Base-by-base conservation (phyloP, 2,888 invertebrate species). In the Melieria picta region DNA sequence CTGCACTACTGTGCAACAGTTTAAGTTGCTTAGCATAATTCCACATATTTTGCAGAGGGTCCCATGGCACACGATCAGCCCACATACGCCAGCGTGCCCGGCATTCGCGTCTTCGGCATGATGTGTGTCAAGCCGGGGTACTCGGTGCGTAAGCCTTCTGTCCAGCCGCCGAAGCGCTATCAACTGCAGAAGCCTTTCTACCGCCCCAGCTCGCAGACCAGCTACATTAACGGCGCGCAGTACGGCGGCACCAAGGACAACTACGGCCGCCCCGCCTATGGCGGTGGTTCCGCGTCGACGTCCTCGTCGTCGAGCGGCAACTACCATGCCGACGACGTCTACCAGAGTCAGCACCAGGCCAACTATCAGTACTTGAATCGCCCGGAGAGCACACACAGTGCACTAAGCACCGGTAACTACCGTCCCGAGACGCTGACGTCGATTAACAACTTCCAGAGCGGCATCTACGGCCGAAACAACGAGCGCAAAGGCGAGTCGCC, bases 31-130 rank as follows among this genome's bases (percentile, higher is more conserved):
- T 3, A 9, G 50, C 11, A 3, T 10, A 50, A 50, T 50, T 50
- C 11, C 1, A 50, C 11, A 11, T 11, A 2, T 50, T 7, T 43
- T 83, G 47, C 89, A 96, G 96, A 96, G 88, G 97, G 96, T 11
- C 97, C 97, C 67, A 94, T 96, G 92, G 94, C 94, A 9, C 97
- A 97, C 85, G 95, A 96, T 84, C 96, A 96, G 84, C 96, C 97
- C 11, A 94, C 95, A 0, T 97, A 97, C 83, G 97, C 96, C 4
- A 94, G 96, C 78, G 96, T 97, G 9, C 96, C 96, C 4, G 96
- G 96, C 2, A 96, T 97, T 76, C 90, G 96, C 77, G 96, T 97
- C 0, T 97, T 95, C 82, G 97, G 96, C 60, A 97, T 97, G 96
- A 94, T 96, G 92, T 96, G 96, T 83, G 94, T 94, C 0, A 88